phyloP scores from a whole-genome alignment of 2,888 invertebrate genomes.

The Tineola bisselliella region DNA sequence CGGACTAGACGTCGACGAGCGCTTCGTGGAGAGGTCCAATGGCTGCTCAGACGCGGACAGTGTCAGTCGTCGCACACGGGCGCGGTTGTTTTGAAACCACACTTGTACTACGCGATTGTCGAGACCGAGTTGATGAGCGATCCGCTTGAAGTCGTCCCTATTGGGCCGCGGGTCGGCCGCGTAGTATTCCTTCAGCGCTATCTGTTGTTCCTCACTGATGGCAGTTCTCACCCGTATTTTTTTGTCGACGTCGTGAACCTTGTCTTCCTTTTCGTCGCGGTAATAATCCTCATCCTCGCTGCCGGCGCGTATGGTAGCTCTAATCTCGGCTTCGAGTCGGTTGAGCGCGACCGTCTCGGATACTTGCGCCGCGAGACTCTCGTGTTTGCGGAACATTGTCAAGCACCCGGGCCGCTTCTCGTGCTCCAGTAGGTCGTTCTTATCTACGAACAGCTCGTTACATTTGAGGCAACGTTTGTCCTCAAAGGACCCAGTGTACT shows the following conservation, averaged over 20 bases:
- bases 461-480: slow-evolving; percentile 69
- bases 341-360: slow-evolving; percentile 73
- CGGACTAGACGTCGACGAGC: slow-evolving; percentile 64
- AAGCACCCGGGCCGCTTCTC: slow-evolving; percentile 69
- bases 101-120: slow-evolving; percentile 88
- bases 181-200: slow-evolving; percentile 89
- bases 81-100: slow-evolving; percentile 97
- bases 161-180: slow-evolving; percentile 91
- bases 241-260: slow-evolving; percentile 72
- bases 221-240: slow-evolving; percentile 93
- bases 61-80: slow-evolving; percentile 77
- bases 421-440: slow-evolving; percentile 74
- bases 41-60: slow-evolving; percentile 52
- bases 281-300: slow-evolving; percentile 66
- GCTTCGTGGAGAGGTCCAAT: slow-evolving; percentile 89
- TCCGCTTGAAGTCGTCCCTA: slow-evolving; percentile 90
- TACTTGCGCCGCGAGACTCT: slow-evolving; percentile 81
- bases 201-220: slow-evolving; percentile 93
- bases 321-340: slow-evolving; percentile 58
- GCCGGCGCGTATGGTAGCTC: slow-evolving; percentile 67
- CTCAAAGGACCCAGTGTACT: no score
- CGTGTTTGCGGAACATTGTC: slow-evolving; percentile 70
- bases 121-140: slow-evolving; percentile 81
- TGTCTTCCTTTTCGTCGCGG: slow-evolving; percentile 61
- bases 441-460: slow-evolving; percentile 66